phyloP scores from a whole-genome alignment of 2,797 vertebrate genomes.

The Trichosurus vulpecula region DNA sequence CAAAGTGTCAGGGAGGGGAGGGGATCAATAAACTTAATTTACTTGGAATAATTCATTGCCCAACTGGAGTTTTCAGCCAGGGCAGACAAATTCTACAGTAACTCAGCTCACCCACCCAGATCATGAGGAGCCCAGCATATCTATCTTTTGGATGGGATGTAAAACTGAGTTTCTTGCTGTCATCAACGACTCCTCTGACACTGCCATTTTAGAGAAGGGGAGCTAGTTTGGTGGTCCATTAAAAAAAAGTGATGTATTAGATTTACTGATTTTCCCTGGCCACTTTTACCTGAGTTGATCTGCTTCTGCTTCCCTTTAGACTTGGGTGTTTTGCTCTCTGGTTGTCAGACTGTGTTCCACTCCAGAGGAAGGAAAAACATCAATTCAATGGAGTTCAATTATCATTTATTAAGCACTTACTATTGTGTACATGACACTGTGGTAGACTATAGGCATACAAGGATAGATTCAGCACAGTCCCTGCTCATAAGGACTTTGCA shows the following conservation, averaged over 20 bases:
- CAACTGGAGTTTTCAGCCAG: conserved; percentile 69
- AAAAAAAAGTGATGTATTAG: neutral
- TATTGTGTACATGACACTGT: neutral
- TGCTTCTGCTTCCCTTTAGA: conserved; percentile 9
- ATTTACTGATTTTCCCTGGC: neutral
- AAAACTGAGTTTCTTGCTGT: conserved; percentile 66
- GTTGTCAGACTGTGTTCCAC: neutral
- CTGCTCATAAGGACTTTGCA: neutral
- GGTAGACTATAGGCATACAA: neutral
- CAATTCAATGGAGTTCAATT: neutral
- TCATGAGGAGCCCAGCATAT: conserved; percentile 36
- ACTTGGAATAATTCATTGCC: conserved; percentile 78
- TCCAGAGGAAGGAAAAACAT: neutral
- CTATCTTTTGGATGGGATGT: conserved; percentile 62
- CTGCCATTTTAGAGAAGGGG: conserved; percentile 53
- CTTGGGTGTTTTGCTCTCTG: conserved; percentile 7
- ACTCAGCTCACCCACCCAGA: conserved; percentile 65
- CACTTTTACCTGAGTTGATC: neutral
- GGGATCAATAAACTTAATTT: conserved; percentile 75
- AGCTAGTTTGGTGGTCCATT: conserved; percentile 6
- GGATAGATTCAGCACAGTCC: neutral
- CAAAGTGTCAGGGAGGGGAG: conserved; percentile 78
- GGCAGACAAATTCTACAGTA: conserved; percentile 59
- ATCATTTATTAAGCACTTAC: neutral
- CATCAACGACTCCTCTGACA: conserved; percentile 35